Conservation (phyloP, 2,888 invertebrate species). For the Pseudococcus viburni region DNA sequence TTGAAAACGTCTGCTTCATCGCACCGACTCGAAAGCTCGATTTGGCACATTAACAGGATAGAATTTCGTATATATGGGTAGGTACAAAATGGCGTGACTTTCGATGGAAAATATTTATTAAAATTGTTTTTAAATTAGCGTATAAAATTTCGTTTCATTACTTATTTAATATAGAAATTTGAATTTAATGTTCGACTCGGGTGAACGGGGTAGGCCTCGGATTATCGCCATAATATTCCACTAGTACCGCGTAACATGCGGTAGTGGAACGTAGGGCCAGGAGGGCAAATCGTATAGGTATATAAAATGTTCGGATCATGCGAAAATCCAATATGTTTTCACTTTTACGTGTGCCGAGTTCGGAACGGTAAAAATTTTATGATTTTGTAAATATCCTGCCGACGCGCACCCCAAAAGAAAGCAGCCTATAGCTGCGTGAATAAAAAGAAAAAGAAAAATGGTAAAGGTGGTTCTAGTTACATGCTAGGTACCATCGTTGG, state of each 20-base stretch:
- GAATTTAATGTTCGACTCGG: not conserved
- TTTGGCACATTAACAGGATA: too few species aligned
- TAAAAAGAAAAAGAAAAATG: not conserved
- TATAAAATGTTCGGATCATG: slow-evolving; percentile 29
- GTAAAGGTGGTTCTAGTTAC: not conserved
- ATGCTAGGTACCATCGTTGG: not conserved
- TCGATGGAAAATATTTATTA: not conserved
- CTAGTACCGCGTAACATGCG: not conserved
- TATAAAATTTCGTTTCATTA: slow-evolving; percentile 12
- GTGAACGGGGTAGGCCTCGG: not conserved
- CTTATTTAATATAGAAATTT: not conserved
- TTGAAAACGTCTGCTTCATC: too few species aligned
- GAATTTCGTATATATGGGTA: not conserved
- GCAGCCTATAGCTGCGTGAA: not conserved
- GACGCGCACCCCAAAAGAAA: not conserved
- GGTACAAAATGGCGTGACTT: slow-evolving; percentile 4
- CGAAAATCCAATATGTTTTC: slow-evolving; percentile 47
- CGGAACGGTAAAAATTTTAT: slow-evolving; percentile 28
- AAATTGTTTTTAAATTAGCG: slow-evolving; percentile 31
- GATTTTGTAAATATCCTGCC: slow-evolving; percentile 1
- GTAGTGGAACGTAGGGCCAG: too few species aligned
- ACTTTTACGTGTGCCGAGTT: slow-evolving; percentile 35
- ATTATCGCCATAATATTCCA: not conserved
- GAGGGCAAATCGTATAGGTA: not conserved
- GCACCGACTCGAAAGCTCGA: too few species aligned